Base-by-base conservation (phyloP, 2,888 invertebrate genomes). In the Ischnus inquisitorius region DNA sequence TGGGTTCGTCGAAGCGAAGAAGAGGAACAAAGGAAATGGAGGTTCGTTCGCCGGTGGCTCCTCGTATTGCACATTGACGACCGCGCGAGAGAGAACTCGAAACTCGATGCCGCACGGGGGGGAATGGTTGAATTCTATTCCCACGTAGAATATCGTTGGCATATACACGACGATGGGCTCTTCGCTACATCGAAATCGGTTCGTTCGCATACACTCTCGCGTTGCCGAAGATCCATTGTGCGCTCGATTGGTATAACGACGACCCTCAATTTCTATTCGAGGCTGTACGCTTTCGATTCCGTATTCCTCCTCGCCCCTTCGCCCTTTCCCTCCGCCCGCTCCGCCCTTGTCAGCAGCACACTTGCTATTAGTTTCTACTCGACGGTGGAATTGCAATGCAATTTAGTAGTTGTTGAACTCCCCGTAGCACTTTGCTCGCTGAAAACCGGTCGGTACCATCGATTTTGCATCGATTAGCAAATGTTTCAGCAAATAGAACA, bases 121-220 rank as follows among this genome's bases (percentile, higher is more conserved):
- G 19, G 62, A n/a, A 54, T 34, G 69, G 60, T 81, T 81, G 75
- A 54, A 76, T 76, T 81, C 69, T 51, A 62, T 76, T 69, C 19
- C 34, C 28, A 39, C 60, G 48, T 68, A 67, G 39, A 74, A 74
- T 65, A 25, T 64, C 51, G 41, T 22, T 65, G 76, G n/a, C 19
- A 34, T 34, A 28, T 25, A 28, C 22, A n/a, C 77, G 57, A 8
- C 6, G 54, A 54, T 54, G 22, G 22, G 10, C 54, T 22, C 54
- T 76, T 16, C 64, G 41, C 62, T 64, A 39, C 41, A 22, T 4
- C 62, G 69, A 68, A 69, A 48, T 39, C 25, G 16, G 34, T 51
- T 64, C 69, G 71, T 65, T 46, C 60, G 28, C n/a, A 19, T 65
- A 51, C 34, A 34, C 67, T 68, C 76, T 60, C 43, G 57, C 46